Conservation (phyloP, 2,113 vertebrate species). For the Verasper variegatus region DNA sequence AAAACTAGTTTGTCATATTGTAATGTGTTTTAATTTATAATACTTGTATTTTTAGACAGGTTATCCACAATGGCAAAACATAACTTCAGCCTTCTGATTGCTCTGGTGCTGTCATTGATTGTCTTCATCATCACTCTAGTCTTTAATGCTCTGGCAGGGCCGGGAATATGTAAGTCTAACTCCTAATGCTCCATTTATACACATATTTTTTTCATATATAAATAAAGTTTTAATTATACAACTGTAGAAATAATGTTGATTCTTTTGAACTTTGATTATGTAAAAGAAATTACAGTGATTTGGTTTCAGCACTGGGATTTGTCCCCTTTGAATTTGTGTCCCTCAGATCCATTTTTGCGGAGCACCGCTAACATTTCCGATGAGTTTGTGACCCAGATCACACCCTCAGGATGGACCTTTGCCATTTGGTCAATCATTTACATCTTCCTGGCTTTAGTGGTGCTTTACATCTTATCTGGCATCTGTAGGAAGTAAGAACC, state of each 20-base stretch:
- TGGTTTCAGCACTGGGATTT: background rate
- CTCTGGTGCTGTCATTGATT: conserved; percentile 59
- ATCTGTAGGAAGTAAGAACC: conserved; percentile 72
- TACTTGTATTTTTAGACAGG: conserved; percentile 24
- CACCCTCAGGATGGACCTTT: conserved; percentile 80
- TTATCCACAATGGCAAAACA: conserved; percentile 64
- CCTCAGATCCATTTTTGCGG: conserved; percentile 71
- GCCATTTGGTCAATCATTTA: conserved; percentile 80
- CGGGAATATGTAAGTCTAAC: conserved; percentile 62
- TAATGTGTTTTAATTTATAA: background rate
- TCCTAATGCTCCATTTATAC: background rate
- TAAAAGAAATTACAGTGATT: background rate
- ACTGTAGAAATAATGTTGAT: background rate
- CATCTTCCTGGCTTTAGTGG: conserved; percentile 64
- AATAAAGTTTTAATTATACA: background rate
- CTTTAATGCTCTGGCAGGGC: conserved; percentile 65
- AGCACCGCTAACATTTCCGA: conserved; percentile 65
- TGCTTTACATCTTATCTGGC: conserved; percentile 62
- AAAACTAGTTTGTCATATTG: background rate
- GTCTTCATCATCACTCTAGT: conserved; percentile 65
- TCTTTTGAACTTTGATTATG: background rate
- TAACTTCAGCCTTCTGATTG: conserved; percentile 39
- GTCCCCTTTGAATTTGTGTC: background rate
- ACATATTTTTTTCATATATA: background rate
- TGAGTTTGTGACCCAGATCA: conserved; percentile 71